Conservation (phyloP, 1,140 invertebrate species). For the Macrostomum lignano region DNA sequence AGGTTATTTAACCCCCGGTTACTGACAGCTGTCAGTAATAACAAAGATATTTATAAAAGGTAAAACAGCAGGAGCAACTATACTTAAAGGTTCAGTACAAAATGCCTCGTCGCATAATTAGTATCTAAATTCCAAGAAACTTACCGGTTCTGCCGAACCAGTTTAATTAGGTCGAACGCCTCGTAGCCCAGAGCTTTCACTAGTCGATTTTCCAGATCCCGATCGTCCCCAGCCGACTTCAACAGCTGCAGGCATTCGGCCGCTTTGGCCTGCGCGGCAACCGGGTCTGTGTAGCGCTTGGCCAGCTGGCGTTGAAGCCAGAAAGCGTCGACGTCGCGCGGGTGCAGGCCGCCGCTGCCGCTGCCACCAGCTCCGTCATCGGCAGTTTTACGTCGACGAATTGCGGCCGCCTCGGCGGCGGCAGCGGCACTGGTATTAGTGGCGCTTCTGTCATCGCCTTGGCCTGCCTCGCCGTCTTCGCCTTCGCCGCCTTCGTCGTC, state of each 20-base stretch:
- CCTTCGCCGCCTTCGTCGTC: constrained; percentile 51
- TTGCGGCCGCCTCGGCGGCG: not conserved
- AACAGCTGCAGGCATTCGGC: constrained; percentile 70
- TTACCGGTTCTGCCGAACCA: constrained; percentile 61
- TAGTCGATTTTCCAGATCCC: constrained; percentile 81
- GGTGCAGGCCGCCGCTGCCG: constrained; percentile 55
- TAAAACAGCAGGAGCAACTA: too few species aligned
- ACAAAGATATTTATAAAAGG: too few species aligned
- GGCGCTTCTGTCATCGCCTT: constrained; percentile 18
- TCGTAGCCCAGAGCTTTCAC: constrained; percentile 73
- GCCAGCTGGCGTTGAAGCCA: constrained; percentile 84
- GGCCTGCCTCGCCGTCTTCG: too few species aligned
- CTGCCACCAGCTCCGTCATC: too few species aligned
- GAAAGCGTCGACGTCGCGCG: constrained; percentile 89
- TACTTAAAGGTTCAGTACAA: too few species aligned
- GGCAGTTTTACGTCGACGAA: too few species aligned
- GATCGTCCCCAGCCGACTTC: constrained; percentile 52
- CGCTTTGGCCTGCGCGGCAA: constrained; percentile 63
- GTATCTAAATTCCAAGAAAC: too few species aligned
- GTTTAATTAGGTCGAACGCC: constrained; percentile 88
- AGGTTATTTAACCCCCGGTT: too few species aligned
- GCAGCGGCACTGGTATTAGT: constrained; percentile 16
- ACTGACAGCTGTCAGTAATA: too few species aligned
- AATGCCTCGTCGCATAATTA: too few species aligned
- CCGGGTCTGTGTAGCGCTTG: constrained; percentile 58